phyloP scores from a whole-genome alignment of 2,113 vertebrate species.

The Tragelaphus strepsiceros region DNA sequence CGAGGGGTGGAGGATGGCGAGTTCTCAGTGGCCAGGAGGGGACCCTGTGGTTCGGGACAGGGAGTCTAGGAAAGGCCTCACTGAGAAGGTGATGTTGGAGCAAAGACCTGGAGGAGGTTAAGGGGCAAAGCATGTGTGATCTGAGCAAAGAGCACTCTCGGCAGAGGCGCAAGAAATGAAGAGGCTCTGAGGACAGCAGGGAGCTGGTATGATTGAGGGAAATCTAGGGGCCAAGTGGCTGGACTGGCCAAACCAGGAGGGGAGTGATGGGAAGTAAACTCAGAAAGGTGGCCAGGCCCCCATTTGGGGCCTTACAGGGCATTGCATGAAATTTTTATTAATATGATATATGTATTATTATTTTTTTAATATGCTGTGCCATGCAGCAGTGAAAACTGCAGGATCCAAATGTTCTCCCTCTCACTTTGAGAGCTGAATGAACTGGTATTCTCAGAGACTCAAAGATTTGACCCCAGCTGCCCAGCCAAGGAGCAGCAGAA shows the following conservation, averaged over 20 bases:
- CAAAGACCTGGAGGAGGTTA: background rate
- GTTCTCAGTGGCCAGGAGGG: too few species aligned
- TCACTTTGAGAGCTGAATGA: background rate
- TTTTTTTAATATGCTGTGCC: background rate
- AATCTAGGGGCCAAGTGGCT: background rate
- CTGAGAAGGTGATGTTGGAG: background rate
- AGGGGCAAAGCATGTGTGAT: background rate
- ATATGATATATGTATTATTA: background rate
- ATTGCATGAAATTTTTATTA: rapidly evolving
- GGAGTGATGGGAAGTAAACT: too few species aligned
- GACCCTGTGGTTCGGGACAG: rapidly evolving
- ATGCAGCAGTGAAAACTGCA: background rate
- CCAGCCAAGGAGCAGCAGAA: background rate
- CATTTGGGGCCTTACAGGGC: background rate
- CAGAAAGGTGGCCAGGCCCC: rapidly evolving
- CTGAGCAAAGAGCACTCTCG: background rate
- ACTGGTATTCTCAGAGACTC: background rate
- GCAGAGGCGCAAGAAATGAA: background rate
- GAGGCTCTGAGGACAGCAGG: background rate
- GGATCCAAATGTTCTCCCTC: background rate
- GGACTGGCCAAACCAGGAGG: background rate
- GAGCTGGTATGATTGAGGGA: background rate
- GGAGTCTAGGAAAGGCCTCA: background rate
- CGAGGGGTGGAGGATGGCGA: rapidly evolving
- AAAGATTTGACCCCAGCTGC: background rate